These are phyloP conservation scores for Antedon bifida DNA, from an alignment of 35 echinoderm and acorn worm species.

Conservation along the genomic window DNA sequence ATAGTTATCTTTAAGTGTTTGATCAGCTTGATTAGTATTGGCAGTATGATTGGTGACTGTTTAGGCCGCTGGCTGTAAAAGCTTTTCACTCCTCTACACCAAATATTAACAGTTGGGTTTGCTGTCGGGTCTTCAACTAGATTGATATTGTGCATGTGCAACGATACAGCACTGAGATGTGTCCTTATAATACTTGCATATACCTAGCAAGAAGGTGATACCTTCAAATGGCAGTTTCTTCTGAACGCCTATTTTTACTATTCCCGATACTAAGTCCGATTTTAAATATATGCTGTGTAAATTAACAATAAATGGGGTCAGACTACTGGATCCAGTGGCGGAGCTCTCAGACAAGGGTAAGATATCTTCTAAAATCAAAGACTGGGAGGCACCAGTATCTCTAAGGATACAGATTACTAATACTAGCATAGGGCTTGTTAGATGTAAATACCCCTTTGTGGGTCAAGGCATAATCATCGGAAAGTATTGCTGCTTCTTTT, in stretches of 20 bases:
- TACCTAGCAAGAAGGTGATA: neutral
- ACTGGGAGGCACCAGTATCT: neutral
- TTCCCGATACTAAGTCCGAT: neutral
- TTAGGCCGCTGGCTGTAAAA: no score
- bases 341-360: neutral
- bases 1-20: no score
- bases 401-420: neutral
- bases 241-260: neutral
- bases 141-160: no score
- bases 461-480: slow-evolving; percentile 1
- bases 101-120: no score
- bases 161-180: neutral
- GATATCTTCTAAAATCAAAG: neutral
- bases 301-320: neutral
- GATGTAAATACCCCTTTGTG: neutral
- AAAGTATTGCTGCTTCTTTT: neutral
- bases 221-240: neutral
- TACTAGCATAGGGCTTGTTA: neutral
- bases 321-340: no score
- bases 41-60: no score
- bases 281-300: neutral
- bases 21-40: no score
- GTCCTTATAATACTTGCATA: neutral
- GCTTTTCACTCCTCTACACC: no score
- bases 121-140: no score